phyloP scores from a whole-genome alignment of 2,888 invertebrate species.

The Sipha maydis region DNA sequence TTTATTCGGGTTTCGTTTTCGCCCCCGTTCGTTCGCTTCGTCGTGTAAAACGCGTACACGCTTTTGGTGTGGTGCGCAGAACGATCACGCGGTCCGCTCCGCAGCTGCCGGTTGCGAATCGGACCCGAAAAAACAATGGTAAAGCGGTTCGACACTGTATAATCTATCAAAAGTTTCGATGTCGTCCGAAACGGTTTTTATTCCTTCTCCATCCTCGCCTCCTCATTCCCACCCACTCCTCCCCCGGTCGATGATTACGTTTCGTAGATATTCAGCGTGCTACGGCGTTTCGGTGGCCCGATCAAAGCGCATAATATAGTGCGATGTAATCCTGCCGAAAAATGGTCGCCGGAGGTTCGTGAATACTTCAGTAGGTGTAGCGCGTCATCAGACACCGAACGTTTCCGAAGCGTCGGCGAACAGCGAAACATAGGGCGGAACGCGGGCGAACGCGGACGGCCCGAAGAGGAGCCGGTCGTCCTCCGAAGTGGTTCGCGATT shows the following conservation, averaged over 20 bases:
- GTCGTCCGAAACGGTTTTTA: too few relatives aligned
- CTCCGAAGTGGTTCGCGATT: conserved; percentile 47
- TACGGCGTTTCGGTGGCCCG: not conserved
- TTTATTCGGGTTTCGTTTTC: too few relatives aligned
- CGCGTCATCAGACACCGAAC: not conserved
- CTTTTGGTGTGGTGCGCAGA: too few relatives aligned
- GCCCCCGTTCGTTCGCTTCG: too few relatives aligned
- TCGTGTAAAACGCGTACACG: too few relatives aligned
- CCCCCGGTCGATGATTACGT: not conserved
- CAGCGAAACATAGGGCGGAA: conserved; percentile 34
- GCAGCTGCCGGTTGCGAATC: too few relatives aligned
- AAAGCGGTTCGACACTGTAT: too few relatives aligned
- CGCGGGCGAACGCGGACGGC: not conserved
- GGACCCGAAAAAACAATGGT: too few relatives aligned
- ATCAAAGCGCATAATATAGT: not conserved
- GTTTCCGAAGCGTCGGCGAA: not conserved
- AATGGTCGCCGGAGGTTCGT: not conserved
- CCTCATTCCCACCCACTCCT: too few relatives aligned
- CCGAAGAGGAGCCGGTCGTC: not conserved
- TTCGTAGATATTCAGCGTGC: not conserved
- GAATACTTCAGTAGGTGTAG: not conserved
- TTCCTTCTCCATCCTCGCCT: too few relatives aligned
- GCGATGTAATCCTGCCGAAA: not conserved
- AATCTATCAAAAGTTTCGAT: too few relatives aligned
- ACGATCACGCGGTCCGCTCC: too few relatives aligned